Evolutionary conservation across 2,888 invertebrate species (phyloP).

Genomic region (Thereva nobilitata): DNA sequence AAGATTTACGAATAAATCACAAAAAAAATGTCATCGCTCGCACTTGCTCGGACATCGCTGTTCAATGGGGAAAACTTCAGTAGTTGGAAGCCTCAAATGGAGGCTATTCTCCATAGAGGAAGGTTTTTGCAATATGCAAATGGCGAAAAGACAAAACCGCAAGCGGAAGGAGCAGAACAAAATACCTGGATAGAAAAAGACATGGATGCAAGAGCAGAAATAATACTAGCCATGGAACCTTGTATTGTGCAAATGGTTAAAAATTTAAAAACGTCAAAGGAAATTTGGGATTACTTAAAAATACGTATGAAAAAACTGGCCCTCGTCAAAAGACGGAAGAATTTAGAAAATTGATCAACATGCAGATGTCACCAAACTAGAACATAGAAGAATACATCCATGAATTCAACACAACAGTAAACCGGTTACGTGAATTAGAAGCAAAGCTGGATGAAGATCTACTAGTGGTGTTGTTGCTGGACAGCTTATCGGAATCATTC

Average conservation of each 20-base stretch:
- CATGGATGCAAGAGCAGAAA: conserved; percentile 31
- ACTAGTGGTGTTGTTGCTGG: conserved; percentile 32
- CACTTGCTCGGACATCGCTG: neutral
- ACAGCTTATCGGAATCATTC: conserved; percentile 24
- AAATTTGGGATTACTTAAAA: conserved; percentile 35
- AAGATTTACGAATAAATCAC: too few relatives aligned
- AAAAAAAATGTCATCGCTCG: neutral
- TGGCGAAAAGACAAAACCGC: conserved; percentile 6
- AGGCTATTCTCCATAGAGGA: conserved; percentile 30
- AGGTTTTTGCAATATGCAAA: conserved; percentile 21
- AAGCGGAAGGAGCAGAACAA: neutral
- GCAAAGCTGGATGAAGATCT: conserved; percentile 35
- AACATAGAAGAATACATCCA: conserved; percentile 29
- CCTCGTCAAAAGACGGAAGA: conserved; percentile 35
- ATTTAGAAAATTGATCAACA: conserved; percentile 38
- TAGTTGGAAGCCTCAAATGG: conserved; percentile 35
- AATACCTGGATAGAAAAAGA: conserved; percentile 32
- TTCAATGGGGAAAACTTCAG: conserved; percentile 13
- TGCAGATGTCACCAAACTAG: conserved; percentile 30
- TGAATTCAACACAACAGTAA: conserved; percentile 32
- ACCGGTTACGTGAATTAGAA: conserved; percentile 32
- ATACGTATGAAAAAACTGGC: conserved; percentile 38
- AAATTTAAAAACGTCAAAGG: conserved; percentile 34
- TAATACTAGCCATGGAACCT: conserved; percentile 32
- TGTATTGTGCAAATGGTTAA: conserved; percentile 29